A percentile compares a stretch with the other conserved stretches of the same genome.
Evolutionary conservation across 2,888 invertebrate species (phyloP).

Genomic region (Himalopsyche anomala): DNA sequence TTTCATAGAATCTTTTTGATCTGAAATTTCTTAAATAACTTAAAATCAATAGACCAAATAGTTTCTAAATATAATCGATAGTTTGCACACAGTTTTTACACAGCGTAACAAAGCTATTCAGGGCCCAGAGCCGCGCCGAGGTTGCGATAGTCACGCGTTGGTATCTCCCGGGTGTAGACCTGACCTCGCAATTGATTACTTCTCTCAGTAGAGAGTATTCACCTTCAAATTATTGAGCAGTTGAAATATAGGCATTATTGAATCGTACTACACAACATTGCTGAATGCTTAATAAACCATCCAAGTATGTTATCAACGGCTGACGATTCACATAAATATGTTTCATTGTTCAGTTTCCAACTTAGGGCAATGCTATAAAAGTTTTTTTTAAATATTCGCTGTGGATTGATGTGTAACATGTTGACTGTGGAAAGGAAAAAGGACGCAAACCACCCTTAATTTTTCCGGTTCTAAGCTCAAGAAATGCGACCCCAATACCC

Average conservation of each 20-base stretch:
- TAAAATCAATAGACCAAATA: neutral
- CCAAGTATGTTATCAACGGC: no score
- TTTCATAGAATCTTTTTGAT: neutral
- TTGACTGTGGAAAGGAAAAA: no score
- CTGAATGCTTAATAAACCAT: no score
- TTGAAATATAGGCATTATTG: neutral
- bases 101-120: neutral
- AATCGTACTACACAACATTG: no score
- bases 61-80: conserved; percentile 12
- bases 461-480: no score
- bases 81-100: conserved; percentile 19
- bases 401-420: no score
- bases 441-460: no score
- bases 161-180: conserved; percentile 17
- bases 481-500: no score
- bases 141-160: conserved; percentile 41
- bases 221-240: conserved; percentile 7
- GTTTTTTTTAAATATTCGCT: no score
- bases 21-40: neutral
- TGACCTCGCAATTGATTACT: conserved; percentile 3
- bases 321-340: no score
- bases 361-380: no score
- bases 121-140: conserved; percentile 13
- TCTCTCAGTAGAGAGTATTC: conserved; percentile 12
- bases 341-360: no score